Percentiles rank a stretch among this genome's conserved stretches.
phyloP scores from a whole-genome alignment of 2,888 invertebrate genomes.

The Brachylomia viminalis region DNA sequence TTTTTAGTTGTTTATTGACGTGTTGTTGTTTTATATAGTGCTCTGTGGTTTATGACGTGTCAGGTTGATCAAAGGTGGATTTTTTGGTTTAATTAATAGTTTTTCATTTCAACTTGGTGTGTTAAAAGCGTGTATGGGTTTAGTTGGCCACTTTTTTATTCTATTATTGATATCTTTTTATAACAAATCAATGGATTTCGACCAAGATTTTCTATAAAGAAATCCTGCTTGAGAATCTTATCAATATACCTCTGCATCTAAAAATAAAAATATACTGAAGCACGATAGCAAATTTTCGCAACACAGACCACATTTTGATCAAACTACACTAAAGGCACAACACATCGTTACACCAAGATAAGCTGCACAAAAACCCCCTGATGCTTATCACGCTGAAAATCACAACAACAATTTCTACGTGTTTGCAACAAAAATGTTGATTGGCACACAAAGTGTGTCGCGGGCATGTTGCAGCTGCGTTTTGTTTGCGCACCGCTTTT shows the following conservation, averaged over 20 bases:
- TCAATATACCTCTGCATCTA: too few species aligned
- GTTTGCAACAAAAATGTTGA: slow-evolving; percentile 75
- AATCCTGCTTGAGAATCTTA: too few species aligned
- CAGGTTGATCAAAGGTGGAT: neutral
- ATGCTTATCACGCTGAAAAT: slow-evolving; percentile 54
- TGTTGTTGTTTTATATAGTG: slow-evolving; percentile 28
- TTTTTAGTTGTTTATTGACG: slow-evolving; percentile 43
- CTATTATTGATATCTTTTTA: neutral
- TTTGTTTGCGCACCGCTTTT: slow-evolving; percentile 78
- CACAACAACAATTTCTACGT: slow-evolving; percentile 55
- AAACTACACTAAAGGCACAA: slow-evolving; percentile 10
- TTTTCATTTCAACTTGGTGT: neutral
- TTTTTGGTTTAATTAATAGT: slow-evolving; percentile 2
- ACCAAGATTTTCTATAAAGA: too few species aligned
- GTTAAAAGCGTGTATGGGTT: neutral
- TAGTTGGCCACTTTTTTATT: too few species aligned
- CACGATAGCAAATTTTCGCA: neutral
- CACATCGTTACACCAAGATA: slow-evolving; percentile 27
- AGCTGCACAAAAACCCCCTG: slow-evolving; percentile 30
- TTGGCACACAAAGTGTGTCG: slow-evolving; percentile 81
- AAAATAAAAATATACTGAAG: neutral
- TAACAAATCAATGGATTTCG: too few species aligned
- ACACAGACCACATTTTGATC: neutral
- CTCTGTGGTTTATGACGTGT: slow-evolving; percentile 20
- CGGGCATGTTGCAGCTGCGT: slow-evolving; percentile 65